A percentile compares a stretch with the other conserved stretches of the same genome.
Conservation (phyloP, 2,888 invertebrate species). For the Coelopa pilipes region DNA sequence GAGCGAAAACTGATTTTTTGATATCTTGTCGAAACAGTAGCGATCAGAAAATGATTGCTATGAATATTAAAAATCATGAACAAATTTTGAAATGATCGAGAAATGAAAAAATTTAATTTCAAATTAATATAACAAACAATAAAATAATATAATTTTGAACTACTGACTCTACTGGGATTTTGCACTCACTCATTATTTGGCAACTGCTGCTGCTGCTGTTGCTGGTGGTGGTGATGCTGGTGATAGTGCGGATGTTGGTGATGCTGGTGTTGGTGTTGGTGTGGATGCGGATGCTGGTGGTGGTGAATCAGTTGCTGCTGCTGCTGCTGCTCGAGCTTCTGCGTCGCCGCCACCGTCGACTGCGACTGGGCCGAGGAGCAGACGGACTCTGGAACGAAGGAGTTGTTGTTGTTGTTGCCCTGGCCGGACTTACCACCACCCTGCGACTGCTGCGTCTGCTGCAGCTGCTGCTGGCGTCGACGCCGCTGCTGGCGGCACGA, state of each 20-base stretch:
- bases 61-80: no score
- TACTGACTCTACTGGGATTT: not conserved
- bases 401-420: constrained; percentile 50
- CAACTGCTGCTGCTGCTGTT: constrained; percentile 7
- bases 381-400: constrained; percentile 56
- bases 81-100: no score
- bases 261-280: constrained; percentile 43
- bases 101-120: no score
- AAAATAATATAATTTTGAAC: no score
- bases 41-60: no score
- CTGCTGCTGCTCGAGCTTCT: constrained; percentile 57
- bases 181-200: constrained; percentile 48
- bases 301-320: constrained; percentile 54
- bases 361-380: constrained; percentile 63
- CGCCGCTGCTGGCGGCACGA: constrained; percentile 52
- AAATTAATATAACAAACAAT: no score
- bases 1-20: no score
- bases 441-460: constrained; percentile 52
- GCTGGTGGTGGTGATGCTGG: constrained; percentile 44
- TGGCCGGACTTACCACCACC: constrained; percentile 50
- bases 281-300: constrained; percentile 53
- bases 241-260: constrained; percentile 44
- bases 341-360: constrained; percentile 58
- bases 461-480: constrained; percentile 53
- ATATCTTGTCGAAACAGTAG: no score